Percentiles rank a stretch among this genome's conserved stretches.
phyloP scores from a whole-genome alignment of 2,888 invertebrate genomes.

The Deroplatys truncata region DNA sequence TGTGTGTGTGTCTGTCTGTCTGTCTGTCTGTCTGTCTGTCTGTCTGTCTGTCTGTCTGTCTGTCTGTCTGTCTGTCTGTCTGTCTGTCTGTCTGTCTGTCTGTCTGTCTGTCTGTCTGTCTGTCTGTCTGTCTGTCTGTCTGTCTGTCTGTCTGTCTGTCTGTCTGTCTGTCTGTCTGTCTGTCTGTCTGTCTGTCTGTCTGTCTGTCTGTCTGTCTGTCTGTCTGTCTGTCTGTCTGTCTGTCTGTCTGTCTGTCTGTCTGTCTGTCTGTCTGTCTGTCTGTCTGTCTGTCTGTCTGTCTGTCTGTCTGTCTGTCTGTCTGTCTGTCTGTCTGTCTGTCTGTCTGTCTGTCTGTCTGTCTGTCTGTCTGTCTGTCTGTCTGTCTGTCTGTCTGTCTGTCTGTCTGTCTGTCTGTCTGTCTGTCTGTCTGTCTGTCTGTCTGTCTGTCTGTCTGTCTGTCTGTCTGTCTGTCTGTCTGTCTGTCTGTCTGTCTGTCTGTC shows the following conservation, averaged over 20 bases:
- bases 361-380: neutral
- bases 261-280: neutral
- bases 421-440: slow-evolving; percentile 6
- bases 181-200: neutral
- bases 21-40: neutral
- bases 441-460: slow-evolving; percentile 6
- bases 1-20: neutral
- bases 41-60: neutral
- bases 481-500: slow-evolving; percentile 6
- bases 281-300: neutral
- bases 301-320: neutral
- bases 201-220: neutral
- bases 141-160: neutral
- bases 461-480: slow-evolving; percentile 6
- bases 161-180: neutral
- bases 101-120: neutral
- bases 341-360: neutral
- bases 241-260: neutral
- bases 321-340: neutral
- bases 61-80: neutral
- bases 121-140: neutral
- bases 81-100: neutral
- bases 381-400: neutral
- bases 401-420: neutral
- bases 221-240: neutral